Conservation (phyloP, 2,888 invertebrate species). For the Carabus problematicus region DNA sequence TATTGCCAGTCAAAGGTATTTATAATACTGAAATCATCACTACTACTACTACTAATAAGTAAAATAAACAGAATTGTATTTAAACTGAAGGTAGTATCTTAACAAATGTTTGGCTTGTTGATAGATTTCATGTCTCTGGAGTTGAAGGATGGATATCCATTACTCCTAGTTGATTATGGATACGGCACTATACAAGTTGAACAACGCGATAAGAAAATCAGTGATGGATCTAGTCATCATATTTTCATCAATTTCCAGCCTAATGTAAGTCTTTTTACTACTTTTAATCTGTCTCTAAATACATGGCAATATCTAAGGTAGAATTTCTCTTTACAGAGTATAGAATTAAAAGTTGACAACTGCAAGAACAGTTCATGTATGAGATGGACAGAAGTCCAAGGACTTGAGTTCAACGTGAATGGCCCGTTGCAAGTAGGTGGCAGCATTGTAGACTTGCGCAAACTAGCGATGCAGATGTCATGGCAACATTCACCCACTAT, state of each 20-base stretch:
- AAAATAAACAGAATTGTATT: too few relatives aligned
- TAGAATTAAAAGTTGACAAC: constrained; percentile 53
- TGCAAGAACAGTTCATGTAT: constrained; percentile 55
- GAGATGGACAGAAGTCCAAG: constrained; percentile 51
- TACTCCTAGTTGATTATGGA: constrained; percentile 87
- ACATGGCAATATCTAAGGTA: too few relatives aligned
- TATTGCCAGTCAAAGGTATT: constrained; percentile 70
- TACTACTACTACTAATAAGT: background rate
- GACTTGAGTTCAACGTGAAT: constrained; percentile 68
- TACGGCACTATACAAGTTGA: constrained; percentile 77
- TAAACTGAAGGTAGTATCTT: background rate
- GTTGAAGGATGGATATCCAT: constrained; percentile 81
- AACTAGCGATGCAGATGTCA: constrained; percentile 67
- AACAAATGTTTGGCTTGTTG: constrained; percentile 46
- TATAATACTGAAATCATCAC: constrained; percentile 23
- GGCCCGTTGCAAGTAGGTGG: constrained; percentile 89
- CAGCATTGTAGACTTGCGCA: constrained; percentile 69
- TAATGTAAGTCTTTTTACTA: constrained; percentile 47
- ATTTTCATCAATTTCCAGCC: constrained; percentile 75
- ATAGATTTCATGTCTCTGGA: constrained; percentile 91
- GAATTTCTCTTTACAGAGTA: constrained; percentile 61
- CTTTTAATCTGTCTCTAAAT: too few relatives aligned
- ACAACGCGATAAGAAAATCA: constrained; percentile 74
- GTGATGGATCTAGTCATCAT: constrained; percentile 86
- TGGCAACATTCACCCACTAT: constrained; percentile 75